These are phyloP conservation scores for Microcebus murinus DNA, from an alignment of 2,113 vertebrate species.

Conservation along the genomic window DNA sequence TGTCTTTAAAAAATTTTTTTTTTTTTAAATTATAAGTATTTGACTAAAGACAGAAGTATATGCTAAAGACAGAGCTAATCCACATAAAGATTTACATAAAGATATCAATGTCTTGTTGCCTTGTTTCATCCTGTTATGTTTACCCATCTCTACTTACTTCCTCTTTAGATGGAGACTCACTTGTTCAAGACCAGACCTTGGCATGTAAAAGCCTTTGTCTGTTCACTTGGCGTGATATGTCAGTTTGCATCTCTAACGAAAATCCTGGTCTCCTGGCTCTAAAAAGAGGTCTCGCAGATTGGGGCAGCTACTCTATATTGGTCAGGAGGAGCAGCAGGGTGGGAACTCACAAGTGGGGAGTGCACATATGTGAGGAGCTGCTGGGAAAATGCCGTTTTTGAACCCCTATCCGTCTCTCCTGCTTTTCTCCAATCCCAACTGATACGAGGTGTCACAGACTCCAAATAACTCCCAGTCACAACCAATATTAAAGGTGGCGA, in stretches of 20 bases:
- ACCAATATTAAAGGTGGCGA: slow-evolving; percentile 47
- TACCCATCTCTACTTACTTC: background rate
- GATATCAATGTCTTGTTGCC: background rate
- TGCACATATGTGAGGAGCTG: background rate
- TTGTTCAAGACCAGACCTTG: background rate
- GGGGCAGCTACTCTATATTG: background rate
- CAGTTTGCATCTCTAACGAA: background rate
- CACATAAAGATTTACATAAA: background rate
- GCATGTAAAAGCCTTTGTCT: background rate
- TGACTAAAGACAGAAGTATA: background rate
- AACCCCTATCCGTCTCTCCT: background rate
- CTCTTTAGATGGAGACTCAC: background rate
- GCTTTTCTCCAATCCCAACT: background rate
- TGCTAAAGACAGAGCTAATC: background rate
- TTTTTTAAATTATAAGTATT: background rate
- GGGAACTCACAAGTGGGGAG: background rate
- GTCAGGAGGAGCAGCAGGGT: background rate
- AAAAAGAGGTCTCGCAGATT: background rate
- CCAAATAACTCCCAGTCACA: slow-evolving; percentile 35
- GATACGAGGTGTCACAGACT: background rate
- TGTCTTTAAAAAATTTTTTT: too few species aligned
- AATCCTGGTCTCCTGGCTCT: background rate
- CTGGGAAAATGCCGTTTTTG: background rate
- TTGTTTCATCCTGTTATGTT: background rate
- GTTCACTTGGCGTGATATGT: background rate